Evolutionary conservation across 2,113 vertebrate genomes (phyloP), one percentile per base, ranked within the genome.

Genomic region (Grus americana): DNA sequence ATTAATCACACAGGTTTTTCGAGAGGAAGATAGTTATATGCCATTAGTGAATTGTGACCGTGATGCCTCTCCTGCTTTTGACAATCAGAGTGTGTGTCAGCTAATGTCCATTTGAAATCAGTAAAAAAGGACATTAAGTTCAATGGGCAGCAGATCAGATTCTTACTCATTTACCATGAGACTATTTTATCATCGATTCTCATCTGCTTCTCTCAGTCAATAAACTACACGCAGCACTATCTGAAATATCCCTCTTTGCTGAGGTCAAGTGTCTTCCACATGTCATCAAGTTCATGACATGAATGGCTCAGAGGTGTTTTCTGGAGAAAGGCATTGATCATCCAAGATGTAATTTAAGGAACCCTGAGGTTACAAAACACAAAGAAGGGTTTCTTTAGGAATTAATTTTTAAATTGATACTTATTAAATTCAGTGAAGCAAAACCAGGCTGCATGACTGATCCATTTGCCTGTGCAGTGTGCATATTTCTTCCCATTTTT

Each of bases 341-440:
- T 5, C 44, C 76, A 40, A 55, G 42, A 73, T 63, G 27, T 71
- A 55, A 84, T 75, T 88, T 76, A 67, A 86, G 59, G 47, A 92
- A 80, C 10, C 6, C 38, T 47, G 19, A 73, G 19, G 42, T 86
- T 84, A 90, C 23, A 57, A 94, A 92, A 19, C 22, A 50, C 79
- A 84, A 84, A 68, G 32, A 52, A 80, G 4, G 9, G 3, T 58
- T 78, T 74, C 6, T n/a, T 88, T 63, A 70, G 12, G 14, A 86
- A 92, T 80, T 86, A 73, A 70, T 80, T 79, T 94, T 93, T 79
- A 21, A 84, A 92, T 57, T 88, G 12, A 68, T 91, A 47, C 13
- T 79, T 92, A 68, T 66, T 70, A 92, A 92, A 92, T 76, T 73
- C 55, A 80, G 20, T 63, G 75, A 86, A 59, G 47, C 10, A 88